Evolutionary conservation across 2,888 invertebrate genomes (phyloP).

Genomic region (Emesis russula): DNA sequence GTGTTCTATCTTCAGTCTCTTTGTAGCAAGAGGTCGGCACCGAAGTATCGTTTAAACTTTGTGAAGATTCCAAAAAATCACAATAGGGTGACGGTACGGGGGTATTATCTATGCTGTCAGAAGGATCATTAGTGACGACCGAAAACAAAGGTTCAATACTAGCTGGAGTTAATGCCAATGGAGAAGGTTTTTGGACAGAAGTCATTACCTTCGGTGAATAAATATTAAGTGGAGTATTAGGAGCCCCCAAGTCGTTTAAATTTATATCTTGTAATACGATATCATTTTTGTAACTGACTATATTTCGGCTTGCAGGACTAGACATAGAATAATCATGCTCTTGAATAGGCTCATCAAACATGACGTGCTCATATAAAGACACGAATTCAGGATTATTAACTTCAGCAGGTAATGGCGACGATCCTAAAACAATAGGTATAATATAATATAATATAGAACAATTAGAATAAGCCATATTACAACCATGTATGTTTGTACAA

Average conservation of each 20-base stretch:
- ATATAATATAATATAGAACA: too few species aligned
- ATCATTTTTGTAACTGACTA: neutral
- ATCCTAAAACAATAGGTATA: neutral
- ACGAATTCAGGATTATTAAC: constrained; percentile 18
- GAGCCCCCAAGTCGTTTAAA: constrained; percentile 2
- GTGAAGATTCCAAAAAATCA: neutral
- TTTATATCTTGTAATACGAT: constrained; percentile 7
- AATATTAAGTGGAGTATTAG: constrained; percentile 31
- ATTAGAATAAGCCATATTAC: too few species aligned
- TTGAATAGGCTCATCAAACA: neutral
- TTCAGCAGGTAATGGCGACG: constrained; percentile 19
- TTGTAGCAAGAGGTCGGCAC: constrained; percentile 2
- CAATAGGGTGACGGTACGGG: constrained; percentile 22
- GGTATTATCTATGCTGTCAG: constrained; percentile 6
- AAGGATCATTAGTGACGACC: neutral
- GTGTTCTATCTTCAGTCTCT: constrained; percentile 1
- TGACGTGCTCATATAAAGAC: constrained; percentile 7
- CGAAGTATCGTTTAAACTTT: constrained; percentile 17
- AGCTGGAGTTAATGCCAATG: constrained; percentile 37
- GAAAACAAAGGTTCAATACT: constrained; percentile 21
- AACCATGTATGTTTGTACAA: too few species aligned
- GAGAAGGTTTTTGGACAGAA: constrained; percentile 43
- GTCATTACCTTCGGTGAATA: constrained; percentile 18
- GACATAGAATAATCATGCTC: too few species aligned
- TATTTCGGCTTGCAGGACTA: neutral